phyloP scores from a whole-genome alignment of 1,140 invertebrate species.

The Drosophila pallidifrons region DNA sequence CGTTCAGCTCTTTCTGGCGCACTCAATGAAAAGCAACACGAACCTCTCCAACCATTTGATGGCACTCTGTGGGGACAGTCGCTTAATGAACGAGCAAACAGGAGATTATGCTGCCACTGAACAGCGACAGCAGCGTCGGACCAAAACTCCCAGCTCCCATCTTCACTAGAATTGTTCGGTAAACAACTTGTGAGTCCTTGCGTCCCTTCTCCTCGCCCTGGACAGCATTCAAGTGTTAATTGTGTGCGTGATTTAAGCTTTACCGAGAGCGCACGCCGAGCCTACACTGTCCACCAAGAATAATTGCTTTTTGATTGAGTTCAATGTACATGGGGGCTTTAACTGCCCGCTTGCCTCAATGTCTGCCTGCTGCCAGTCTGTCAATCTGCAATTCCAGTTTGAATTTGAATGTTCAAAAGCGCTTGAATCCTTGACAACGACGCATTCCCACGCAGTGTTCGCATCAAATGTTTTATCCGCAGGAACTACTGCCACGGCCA shows the following conservation, averaged over 20 bases:
- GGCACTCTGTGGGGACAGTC: constrained; percentile 39
- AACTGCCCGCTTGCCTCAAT: constrained; percentile 2
- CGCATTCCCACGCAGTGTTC: constrained; percentile 20
- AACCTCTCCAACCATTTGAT: constrained; percentile 46
- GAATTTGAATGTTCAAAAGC: constrained; percentile 60
- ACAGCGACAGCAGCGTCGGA: constrained; percentile 25
- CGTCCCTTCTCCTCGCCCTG: background rate
- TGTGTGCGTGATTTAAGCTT: constrained; percentile 81
- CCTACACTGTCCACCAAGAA: constrained; percentile 49
- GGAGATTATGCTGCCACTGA: constrained; percentile 73
- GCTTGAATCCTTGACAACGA: constrained; percentile 9
- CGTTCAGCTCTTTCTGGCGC: constrained; percentile 35
- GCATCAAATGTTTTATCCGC: constrained; percentile 58
- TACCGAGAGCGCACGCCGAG: constrained; percentile 14
- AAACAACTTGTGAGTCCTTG: constrained; percentile 65
- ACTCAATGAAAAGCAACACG: constrained; percentile 60
- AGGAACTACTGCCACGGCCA: constrained; percentile 49
- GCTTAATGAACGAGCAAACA: constrained; percentile 71
- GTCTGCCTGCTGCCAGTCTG: background rate
- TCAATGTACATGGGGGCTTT: constrained; percentile 56
- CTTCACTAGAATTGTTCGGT: constrained; percentile 52
- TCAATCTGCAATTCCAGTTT: constrained; percentile 33
- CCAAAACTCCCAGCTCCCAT: constrained; percentile 26
- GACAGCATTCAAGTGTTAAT: constrained; percentile 71
- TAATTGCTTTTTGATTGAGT: constrained; percentile 83